Conservation (phyloP, 2,888 invertebrate genomes). For the Ceramica pisi region DNA sequence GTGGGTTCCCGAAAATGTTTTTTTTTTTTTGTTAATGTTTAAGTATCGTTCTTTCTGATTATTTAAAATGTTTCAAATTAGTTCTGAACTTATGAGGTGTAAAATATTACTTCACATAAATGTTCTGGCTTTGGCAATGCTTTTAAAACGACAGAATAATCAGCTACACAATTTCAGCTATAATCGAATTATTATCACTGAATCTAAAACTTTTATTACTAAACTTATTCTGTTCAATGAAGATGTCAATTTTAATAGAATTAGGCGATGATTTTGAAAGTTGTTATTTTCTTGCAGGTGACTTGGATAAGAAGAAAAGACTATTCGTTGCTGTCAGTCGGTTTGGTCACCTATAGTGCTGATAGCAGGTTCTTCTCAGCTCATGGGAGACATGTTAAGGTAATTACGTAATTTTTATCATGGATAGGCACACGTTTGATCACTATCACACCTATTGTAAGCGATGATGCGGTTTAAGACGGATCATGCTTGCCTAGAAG, state of each 20-base stretch:
- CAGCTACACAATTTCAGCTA: no score
- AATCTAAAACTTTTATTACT: constrained; percentile 3
- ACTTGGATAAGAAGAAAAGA: constrained; percentile 93
- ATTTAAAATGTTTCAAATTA: not conserved
- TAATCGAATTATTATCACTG: not conserved
- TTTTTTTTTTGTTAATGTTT: constrained; percentile 12
- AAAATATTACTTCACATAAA: not conserved
- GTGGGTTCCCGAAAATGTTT: constrained; percentile 9
- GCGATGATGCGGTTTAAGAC: no score
- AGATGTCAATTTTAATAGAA: not conserved
- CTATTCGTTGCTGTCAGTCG: constrained; percentile 92
- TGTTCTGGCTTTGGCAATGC: not conserved
- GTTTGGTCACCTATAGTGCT: constrained; percentile 92
- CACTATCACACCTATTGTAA: no score
- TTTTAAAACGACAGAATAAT: not conserved
- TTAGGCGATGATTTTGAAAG: not conserved
- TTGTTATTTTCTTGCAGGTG: constrained; percentile 85
- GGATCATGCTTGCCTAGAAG: no score
- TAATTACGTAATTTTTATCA: no score
- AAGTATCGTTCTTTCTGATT: constrained; percentile 2
- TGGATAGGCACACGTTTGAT: no score
- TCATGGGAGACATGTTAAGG: constrained; percentile 91
- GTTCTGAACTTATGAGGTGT: not conserved
- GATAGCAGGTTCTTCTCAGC: constrained; percentile 92
- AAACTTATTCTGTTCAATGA: not conserved